A percentile compares a stretch with the other conserved stretches of the same genome.
Evolutionary conservation across 2,888 invertebrate genomes (phyloP).

Genomic region (Drosophila prolongata): DNA sequence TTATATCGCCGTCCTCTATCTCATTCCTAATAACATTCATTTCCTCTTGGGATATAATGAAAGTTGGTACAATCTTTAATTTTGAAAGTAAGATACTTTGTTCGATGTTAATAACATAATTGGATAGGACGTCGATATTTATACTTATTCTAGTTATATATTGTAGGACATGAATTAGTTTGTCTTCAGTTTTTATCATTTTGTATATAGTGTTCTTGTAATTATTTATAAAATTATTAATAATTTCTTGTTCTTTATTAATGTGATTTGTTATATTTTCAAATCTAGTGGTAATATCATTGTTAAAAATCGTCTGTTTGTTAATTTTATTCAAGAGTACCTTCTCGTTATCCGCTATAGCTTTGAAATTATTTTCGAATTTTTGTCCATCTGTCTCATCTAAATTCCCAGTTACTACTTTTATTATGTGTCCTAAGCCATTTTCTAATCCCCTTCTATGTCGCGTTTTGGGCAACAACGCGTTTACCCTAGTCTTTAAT

Average conservation of each 20-base stretch:
- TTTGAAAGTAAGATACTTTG: no score
- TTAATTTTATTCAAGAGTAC: no score
- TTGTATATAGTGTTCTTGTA: neutral
- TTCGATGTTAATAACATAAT: no score
- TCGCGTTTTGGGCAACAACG: no score
- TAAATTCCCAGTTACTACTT: neutral
- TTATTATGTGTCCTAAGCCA: no score
- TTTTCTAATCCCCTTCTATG: no score
- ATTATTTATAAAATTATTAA: neutral
- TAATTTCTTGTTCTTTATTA: neutral
- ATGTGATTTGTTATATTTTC: neutral
- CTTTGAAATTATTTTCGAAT: neutral
- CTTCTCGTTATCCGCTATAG: neutral
- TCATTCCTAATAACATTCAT: neutral
- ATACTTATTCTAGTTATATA: neutral
- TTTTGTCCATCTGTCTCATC: neutral
- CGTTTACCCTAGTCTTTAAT: no score
- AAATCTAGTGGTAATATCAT: neutral
- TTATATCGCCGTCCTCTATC: neutral
- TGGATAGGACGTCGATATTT: neutral
- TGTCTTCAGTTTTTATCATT: neutral
- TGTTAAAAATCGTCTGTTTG: no score
- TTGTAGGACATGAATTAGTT: neutral
- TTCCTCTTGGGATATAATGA: neutral
- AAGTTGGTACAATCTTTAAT: no score